These are phyloP conservation scores for Onychomys leucogaster DNA, from an alignment of 2,797 vertebrate species.

Conservation along the genomic window DNA sequence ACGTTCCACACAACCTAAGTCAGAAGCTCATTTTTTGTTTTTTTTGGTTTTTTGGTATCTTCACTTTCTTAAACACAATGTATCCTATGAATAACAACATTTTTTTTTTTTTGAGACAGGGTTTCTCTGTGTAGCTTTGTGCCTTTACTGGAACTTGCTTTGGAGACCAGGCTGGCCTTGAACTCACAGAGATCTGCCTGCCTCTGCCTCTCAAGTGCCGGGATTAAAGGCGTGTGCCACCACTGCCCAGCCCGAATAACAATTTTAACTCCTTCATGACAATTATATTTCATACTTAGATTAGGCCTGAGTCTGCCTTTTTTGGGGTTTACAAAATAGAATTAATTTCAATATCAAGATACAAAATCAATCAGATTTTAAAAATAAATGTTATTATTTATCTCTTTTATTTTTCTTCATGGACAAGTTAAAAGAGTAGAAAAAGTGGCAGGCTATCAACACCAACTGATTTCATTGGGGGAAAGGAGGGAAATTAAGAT, in stretches of 20 bases:
- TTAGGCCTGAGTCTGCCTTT: not conserved
- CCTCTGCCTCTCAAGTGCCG: too few relatives aligned
- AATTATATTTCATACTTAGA: not conserved
- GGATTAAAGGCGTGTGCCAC: too few relatives aligned
- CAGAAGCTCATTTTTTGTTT: too few relatives aligned
- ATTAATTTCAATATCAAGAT: not conserved
- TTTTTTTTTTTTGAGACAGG: too few relatives aligned
- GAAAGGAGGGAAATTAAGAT: not conserved
- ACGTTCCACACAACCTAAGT: too few relatives aligned
- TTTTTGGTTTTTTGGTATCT: too few relatives aligned
- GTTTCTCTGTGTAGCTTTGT: too few relatives aligned
- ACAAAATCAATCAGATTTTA: not conserved
- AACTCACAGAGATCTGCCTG: too few relatives aligned
- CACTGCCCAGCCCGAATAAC: too few relatives aligned
- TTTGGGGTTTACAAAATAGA: not conserved
- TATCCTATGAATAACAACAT: not conserved
- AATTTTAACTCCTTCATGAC: conserved; percentile 61
- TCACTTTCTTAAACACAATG: conserved; percentile 9
- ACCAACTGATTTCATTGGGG: not conserved
- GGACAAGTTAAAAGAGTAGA: not conserved
- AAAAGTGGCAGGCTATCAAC: not conserved
- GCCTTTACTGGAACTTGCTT: too few relatives aligned
- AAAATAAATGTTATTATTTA: not conserved
- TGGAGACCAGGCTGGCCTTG: too few relatives aligned
- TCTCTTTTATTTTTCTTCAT: not conserved